Percentiles rank a stretch among this genome's conserved stretches.
These are phyloP conservation scores for Pollimyrus isidori DNA, from an alignment of 2,113 vertebrate species.

Conservation along the genomic window DNA sequence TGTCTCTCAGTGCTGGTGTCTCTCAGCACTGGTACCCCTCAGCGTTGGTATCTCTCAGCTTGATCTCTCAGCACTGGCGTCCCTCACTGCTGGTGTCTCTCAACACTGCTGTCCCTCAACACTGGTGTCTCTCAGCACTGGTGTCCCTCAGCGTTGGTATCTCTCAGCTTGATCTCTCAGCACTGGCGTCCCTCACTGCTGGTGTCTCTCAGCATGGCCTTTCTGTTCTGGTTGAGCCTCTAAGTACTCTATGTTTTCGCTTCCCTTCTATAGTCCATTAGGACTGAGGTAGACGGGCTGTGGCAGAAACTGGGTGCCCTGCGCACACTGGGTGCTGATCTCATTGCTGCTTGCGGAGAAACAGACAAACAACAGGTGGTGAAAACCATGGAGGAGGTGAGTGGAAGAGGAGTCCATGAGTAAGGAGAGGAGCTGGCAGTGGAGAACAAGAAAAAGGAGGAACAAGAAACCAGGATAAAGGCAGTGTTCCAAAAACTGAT, in stretches of 20 bases:
- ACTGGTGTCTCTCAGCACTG: not conserved
- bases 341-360: constrained; percentile 96
- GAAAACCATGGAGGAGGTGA: constrained; percentile 96
- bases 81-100: not conserved
- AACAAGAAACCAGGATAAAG: not conserved
- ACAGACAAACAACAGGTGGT: constrained; percentile 96
- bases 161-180: not conserved
- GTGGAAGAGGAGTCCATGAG: not conserved
- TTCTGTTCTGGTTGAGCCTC: not conserved
- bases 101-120: not conserved
- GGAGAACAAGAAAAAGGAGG: not conserved
- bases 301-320: constrained; percentile 94
- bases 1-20: not conserved
- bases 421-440: not conserved
- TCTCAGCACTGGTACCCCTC: not conserved
- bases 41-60: not conserved
- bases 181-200: not conserved
- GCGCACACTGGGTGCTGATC: constrained; percentile 84
- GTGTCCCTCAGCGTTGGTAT: not conserved
- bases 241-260: not conserved
- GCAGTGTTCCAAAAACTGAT: not conserved
- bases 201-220: not conserved
- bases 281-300: constrained; percentile 86
- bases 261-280: constrained; percentile 71
- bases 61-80: not conserved